These are phyloP conservation scores for Xestia xanthographa DNA, from an alignment of 2,888 invertebrate genomes.

Conservation along the genomic window DNA sequence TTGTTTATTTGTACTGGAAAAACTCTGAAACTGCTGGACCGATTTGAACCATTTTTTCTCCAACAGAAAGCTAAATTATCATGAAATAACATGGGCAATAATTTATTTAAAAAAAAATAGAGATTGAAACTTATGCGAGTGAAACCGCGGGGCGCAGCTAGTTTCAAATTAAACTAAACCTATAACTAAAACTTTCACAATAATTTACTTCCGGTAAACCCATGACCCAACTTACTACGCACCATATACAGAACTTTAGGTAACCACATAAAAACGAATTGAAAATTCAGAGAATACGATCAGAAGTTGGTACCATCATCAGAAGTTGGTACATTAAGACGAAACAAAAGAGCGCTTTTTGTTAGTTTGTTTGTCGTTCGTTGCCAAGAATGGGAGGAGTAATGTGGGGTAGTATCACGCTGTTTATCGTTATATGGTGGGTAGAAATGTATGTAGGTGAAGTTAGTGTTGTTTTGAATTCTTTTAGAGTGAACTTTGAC, in stretches of 20 bases:
- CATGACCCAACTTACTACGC: slow-evolving; percentile 14
- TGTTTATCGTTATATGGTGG: not conserved
- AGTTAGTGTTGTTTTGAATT: not conserved
- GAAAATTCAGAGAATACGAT: slow-evolving; percentile 66
- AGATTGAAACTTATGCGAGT: too few species aligned
- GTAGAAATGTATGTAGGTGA: not conserved
- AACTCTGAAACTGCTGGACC: too few species aligned
- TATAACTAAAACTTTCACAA: slow-evolving; percentile 24
- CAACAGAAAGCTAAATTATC: too few species aligned
- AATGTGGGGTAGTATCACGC: slow-evolving; percentile 7
- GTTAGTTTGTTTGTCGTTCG: slow-evolving; percentile 46
- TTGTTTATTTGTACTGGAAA: too few species aligned
- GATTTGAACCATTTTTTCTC: too few species aligned
- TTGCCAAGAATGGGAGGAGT: slow-evolving; percentile 39
- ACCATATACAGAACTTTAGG: slow-evolving; percentile 49
- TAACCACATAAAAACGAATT: slow-evolving; percentile 65
- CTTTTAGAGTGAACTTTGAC: not conserved
- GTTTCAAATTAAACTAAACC: not conserved
- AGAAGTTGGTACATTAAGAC: slow-evolving; percentile 68
- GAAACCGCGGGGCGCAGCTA: not conserved
- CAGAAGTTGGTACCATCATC: slow-evolving; percentile 67
- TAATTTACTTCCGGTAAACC: slow-evolving; percentile 13
- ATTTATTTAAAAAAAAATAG: too few species aligned
- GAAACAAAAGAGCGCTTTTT: slow-evolving; percentile 55
- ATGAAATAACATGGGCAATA: too few species aligned